A percentile compares a stretch with the other conserved stretches of the same genome.
phyloP scores from a whole-genome alignment of 2,797 vertebrate genomes.

The Melanotaenia nigrans region DNA sequence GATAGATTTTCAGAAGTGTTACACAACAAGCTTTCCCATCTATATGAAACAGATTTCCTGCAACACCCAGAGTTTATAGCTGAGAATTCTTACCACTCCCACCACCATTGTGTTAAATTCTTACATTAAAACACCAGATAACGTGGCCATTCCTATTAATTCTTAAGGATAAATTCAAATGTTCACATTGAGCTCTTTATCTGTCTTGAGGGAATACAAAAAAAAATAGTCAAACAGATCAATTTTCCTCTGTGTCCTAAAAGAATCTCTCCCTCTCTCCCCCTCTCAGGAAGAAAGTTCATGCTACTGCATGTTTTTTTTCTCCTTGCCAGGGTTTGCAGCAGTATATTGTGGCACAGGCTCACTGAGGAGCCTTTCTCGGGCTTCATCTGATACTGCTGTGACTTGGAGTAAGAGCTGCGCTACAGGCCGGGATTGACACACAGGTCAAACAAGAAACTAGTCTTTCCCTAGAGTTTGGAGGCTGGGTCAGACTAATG shows the following conservation, averaged over 20 bases:
- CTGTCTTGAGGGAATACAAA: constrained; percentile 40
- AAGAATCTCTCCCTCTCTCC: constrained; percentile 62
- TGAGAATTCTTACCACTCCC: constrained; percentile 12
- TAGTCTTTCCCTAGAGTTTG: constrained; percentile 71
- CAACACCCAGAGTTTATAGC: constrained; percentile 38
- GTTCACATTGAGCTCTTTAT: not conserved
- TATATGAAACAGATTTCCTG: not conserved
- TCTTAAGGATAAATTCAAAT: constrained; percentile 25
- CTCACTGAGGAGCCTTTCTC: constrained; percentile 77
- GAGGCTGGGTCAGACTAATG: constrained; percentile 72
- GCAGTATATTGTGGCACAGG: constrained; percentile 69
- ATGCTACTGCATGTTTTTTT: constrained; percentile 72
- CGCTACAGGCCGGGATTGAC: constrained; percentile 67
- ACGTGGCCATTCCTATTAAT: constrained; percentile 18
- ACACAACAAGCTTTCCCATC: not conserved
- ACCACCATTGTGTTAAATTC: not conserved
- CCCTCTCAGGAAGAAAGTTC: constrained; percentile 64
- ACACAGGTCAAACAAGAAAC: constrained; percentile 79
- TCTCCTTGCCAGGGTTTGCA: constrained; percentile 60
- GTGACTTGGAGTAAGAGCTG: constrained; percentile 70
- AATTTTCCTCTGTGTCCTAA: constrained; percentile 44
- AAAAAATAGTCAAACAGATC: constrained; percentile 60
- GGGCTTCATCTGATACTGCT: constrained; percentile 77
- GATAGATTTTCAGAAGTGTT: constrained; percentile 41
- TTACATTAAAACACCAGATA: not conserved